Evolutionary conservation across 64 coral and sea anemone species (phyloP).

Genomic region (Cladopsammia gracilis): DNA sequence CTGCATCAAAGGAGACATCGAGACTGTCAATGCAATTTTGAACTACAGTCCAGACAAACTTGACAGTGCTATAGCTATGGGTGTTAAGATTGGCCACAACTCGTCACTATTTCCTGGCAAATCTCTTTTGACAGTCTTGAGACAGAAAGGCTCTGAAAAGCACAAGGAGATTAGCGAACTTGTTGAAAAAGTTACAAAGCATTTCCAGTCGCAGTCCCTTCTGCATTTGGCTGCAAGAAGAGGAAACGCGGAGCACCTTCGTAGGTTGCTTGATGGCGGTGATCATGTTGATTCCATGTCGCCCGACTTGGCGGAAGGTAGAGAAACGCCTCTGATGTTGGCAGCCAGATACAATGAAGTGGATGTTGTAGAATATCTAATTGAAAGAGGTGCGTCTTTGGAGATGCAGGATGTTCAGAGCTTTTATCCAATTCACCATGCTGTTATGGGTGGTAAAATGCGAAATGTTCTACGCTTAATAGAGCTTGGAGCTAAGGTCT

Average conservation of each 20-base stretch:
- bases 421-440: too few species aligned
- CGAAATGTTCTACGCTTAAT: too few species aligned
- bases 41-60: slow-evolving; percentile 59
- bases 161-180: slow-evolving; percentile 20
- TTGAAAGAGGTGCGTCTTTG: too few species aligned
- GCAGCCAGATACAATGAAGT: slow-evolving; percentile 53
- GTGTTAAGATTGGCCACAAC: neutral
- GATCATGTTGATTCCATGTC: slow-evolving; percentile 16
- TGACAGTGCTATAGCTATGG: slow-evolving; percentile 76
- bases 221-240: slow-evolving; percentile 45
- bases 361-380: too few species aligned
- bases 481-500: too few species aligned
- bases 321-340: slow-evolving; percentile 66
- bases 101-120: neutral
- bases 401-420: too few species aligned
- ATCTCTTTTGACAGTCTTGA: slow-evolving; percentile 8
- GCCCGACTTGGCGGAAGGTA: neutral
- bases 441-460: too few species aligned
- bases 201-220: slow-evolving; percentile 17
- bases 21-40: slow-evolving; percentile 43
- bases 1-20: slow-evolving; percentile 71
- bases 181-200: neutral
- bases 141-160: slow-evolving; percentile 5
- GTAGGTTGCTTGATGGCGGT: slow-evolving; percentile 38
- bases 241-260: slow-evolving; percentile 49